Conservation (phyloP, 2,113 vertebrate species). For the Brienomyrus longianalis region DNA sequence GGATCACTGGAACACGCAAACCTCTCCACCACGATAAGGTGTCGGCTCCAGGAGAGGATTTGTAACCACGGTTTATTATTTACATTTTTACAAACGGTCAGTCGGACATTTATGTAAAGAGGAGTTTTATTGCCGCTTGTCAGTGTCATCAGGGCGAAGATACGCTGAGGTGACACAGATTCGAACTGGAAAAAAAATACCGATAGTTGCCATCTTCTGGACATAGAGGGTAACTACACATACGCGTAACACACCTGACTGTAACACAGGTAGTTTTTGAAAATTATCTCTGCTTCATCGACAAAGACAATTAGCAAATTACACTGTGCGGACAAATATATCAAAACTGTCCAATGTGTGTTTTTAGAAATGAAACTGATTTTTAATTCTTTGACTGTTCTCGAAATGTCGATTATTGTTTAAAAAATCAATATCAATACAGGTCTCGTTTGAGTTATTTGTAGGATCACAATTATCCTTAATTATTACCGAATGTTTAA, state of each 20-base stretch:
- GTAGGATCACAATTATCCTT: background rate
- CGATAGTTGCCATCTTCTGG: conserved; percentile 6
- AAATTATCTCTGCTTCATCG: background rate
- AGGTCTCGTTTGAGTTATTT: background rate
- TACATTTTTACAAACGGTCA: background rate
- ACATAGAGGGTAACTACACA: background rate
- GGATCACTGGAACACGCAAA: too few relatives aligned
- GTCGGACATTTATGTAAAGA: background rate
- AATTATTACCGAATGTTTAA: background rate
- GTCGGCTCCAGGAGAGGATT: too few relatives aligned
- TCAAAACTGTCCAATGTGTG: background rate
- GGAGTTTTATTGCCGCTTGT: background rate
- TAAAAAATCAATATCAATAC: background rate
- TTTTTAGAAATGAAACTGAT: background rate
- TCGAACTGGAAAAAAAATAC: background rate
- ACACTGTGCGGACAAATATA: background rate
- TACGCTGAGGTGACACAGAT: background rate
- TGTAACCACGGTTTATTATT: background rate
- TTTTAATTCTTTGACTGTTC: background rate
- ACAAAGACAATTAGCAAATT: background rate
- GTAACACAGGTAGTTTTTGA: background rate
- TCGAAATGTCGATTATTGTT: background rate
- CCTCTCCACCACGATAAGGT: too few relatives aligned
- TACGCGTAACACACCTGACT: background rate
- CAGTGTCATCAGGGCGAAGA: background rate